Evolutionary conservation across 2,113 vertebrate genomes (phyloP), one percentile per base, ranked within the genome.

Genomic region (Bubalus kerabau): DNA sequence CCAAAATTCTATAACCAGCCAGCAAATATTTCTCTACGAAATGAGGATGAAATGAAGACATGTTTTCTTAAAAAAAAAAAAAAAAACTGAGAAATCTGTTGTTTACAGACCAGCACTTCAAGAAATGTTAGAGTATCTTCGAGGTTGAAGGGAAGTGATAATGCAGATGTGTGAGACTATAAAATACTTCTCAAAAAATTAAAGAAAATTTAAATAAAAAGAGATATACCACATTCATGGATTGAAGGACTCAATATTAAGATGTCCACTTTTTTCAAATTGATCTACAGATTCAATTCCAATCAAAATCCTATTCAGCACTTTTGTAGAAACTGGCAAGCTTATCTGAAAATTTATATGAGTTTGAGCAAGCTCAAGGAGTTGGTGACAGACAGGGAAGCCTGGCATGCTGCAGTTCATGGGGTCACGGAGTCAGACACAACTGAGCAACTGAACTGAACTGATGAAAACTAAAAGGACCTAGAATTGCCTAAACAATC

Each of bases 181-280:
- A 90, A 59, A 71, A 21, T 90, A 78, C 67, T 93, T 91, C 36
- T 86, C 6, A 91, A 94, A 94, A 92, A 30, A 56, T 43, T 59
- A 54, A 40, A 85, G 7, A 86, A 96, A 85, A 90, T 90, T 64
- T 81, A 91, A 89, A 93, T 76, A 93, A 89, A 82, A 32, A 95
- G 13, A 78, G 24, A 78, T 57, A 85, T 32, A 83, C 32, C 7
- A 59, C 32, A 94, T 87, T 59, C 16, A 87, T 74, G 30, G 15
- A 80, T 30, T 59, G 2, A 28, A 90, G 6, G 56, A 94, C 12
- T 88, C 40, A 52, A 54, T 78, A 54, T 83, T 62, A 90, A 94
- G 54, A 83, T 83, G 6, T 87, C 28, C 28, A 2, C 3, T 91
- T 46, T 95, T 91, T 84, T 36, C 59, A 91, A 95, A 82, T 30